Conservation (phyloP, 92 coral and sea anemone species). For the Anthopleura xanthogrammica region DNA sequence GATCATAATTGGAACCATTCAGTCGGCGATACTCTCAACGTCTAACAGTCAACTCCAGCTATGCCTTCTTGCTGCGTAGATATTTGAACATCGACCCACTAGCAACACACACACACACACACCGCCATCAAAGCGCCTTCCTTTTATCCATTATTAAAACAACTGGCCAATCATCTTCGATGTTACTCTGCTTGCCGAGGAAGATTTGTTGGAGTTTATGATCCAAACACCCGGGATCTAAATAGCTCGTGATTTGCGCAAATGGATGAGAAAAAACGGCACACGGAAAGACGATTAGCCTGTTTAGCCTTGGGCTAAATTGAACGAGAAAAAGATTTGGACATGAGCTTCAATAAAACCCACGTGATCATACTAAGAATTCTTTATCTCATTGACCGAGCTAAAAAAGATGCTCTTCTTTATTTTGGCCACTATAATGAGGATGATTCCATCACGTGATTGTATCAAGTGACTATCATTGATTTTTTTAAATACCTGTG, state of each 20-base stretch:
- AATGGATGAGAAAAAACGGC: neutral
- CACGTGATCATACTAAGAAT: conserved; percentile 10
- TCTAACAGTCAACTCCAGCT: conserved; percentile 3
- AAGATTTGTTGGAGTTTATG: neutral
- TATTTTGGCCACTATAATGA: neutral
- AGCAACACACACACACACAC: neutral
- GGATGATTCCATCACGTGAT: neutral
- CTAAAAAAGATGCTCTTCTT: neutral
- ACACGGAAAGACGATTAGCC: neutral
- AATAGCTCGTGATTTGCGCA: conserved; percentile 4
- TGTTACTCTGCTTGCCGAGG: neutral
- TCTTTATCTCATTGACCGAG: neutral
- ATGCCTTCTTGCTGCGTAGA: conserved; percentile 19
- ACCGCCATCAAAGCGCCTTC: neutral
- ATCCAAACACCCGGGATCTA: neutral
- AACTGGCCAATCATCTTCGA: neutral
- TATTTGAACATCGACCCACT: conserved; percentile 6
- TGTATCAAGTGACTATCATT: neutral
- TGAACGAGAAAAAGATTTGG: neutral
- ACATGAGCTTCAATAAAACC: neutral
- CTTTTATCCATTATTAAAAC: neutral
- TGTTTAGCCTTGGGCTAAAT: conserved; percentile 5
- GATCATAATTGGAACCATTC: conserved; percentile 27
- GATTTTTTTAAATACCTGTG: neutral
- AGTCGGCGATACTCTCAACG: conserved; percentile 10